These are phyloP conservation scores for Chaetodon trifascialis DNA, from an alignment of 2,113 vertebrate genomes.

Conservation along the genomic window DNA sequence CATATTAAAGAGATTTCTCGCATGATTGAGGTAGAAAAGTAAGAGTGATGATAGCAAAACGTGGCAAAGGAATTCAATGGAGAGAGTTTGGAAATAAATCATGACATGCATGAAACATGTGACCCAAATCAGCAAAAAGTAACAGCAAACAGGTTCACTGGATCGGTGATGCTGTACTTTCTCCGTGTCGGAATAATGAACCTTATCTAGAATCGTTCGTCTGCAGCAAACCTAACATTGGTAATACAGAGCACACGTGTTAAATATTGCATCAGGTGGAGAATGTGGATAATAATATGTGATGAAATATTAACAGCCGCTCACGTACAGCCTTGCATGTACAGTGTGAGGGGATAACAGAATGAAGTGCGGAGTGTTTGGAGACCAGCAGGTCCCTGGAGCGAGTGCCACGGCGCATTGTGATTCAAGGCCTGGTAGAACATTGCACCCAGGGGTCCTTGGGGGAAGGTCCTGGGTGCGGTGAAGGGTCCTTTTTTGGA, in stretches of 20 bases:
- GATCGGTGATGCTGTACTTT: neutral
- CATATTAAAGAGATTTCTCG: too few relatives aligned
- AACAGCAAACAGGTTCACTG: neutral
- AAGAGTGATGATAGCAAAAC: too few relatives aligned
- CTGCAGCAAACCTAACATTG: conserved; percentile 23
- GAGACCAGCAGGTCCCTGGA: conserved; percentile 10
- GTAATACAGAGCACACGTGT: neutral
- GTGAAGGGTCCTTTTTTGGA: conserved; percentile 15
- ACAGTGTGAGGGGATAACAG: conserved; percentile 26
- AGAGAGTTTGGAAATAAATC: too few relatives aligned
- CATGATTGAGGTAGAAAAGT: too few relatives aligned
- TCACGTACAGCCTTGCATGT: conserved; percentile 21
- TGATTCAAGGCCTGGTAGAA: conserved; percentile 51
- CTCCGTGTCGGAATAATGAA: too few relatives aligned
- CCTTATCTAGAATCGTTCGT: neutral
- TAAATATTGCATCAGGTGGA: conserved; percentile 62
- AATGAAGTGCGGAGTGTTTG: conserved; percentile 17
- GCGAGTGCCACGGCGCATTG: neutral
- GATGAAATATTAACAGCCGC: conserved; percentile 60
- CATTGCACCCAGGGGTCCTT: conserved; percentile 19
- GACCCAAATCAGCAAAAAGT: too few relatives aligned
- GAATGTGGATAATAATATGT: conserved; percentile 29
- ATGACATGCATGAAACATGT: too few relatives aligned
- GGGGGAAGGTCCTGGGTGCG: neutral
- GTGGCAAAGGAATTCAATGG: too few relatives aligned